Evolutionary conservation across 1,140 invertebrate species (phyloP).

Genomic region (Ctenoplectra terminalis): DNA sequence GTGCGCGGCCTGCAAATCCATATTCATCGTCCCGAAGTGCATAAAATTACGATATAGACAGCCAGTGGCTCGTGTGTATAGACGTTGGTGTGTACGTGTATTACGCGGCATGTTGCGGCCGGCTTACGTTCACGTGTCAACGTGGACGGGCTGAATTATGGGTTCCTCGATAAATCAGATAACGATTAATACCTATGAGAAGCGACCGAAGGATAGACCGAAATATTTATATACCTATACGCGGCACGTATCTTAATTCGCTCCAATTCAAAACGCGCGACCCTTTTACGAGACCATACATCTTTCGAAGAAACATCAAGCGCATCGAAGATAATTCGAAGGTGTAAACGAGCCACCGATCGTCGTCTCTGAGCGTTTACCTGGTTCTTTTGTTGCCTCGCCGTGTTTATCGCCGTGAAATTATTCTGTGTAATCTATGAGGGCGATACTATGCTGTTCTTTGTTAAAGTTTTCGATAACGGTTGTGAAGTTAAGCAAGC

Average conservation of each 20-base stretch:
- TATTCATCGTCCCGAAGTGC: conserved; percentile 78
- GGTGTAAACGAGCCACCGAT: background rate
- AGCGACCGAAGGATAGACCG: conserved; percentile 56
- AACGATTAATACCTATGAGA: conserved; percentile 72
- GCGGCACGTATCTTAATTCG: conserved; percentile 16
- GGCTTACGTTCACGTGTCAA: conserved; percentile 74
- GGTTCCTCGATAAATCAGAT: conserved; percentile 73
- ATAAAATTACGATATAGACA: conserved; percentile 79
- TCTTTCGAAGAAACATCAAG: background rate
- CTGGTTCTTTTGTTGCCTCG: background rate
- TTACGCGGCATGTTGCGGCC: conserved; percentile 45
- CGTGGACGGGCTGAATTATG: conserved; percentile 67
- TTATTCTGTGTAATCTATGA: background rate
- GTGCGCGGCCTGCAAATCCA: conserved; percentile 74
- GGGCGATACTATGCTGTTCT: background rate
- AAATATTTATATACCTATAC: background rate
- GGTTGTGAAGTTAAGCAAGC: no score
- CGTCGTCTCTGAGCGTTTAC: background rate
- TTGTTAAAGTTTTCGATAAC: background rate
- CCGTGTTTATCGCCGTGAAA: background rate
- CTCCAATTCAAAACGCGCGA: conserved; percentile 14
- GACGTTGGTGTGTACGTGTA: background rate
- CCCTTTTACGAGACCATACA: background rate
- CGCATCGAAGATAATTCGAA: background rate
- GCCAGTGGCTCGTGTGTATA: background rate